Conservation (phyloP, 1,140 invertebrate species). For the Ceratina australensis region DNA sequence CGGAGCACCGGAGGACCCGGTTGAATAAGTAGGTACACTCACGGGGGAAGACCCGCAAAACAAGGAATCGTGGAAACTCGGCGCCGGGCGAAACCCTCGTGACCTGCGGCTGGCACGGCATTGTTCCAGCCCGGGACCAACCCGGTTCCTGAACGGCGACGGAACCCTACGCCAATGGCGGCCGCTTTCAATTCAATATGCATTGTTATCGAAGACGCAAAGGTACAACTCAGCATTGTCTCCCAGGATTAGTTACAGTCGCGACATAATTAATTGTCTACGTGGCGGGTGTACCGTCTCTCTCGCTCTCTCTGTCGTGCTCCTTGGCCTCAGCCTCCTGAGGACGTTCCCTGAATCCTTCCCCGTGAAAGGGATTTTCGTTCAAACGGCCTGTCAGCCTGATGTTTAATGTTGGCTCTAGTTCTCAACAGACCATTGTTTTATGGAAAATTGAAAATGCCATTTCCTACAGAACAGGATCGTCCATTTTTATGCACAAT, state of each 20-base stretch:
- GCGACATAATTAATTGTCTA: slow-evolving; percentile 74
- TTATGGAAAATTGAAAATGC: too few relatives aligned
- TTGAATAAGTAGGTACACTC: slow-evolving; percentile 33
- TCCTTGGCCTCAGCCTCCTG: neutral
- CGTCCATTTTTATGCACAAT: too few relatives aligned
- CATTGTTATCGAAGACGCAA: slow-evolving; percentile 73
- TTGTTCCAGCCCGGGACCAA: slow-evolving; percentile 58
- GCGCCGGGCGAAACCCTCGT: slow-evolving; percentile 50
- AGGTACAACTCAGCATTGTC: slow-evolving; percentile 67
- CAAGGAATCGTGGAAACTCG: slow-evolving; percentile 62
- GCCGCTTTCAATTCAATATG: slow-evolving; percentile 71
- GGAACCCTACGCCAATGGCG: slow-evolving; percentile 28
- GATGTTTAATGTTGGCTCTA: too few relatives aligned
- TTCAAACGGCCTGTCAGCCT: neutral
- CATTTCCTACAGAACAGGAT: too few relatives aligned
- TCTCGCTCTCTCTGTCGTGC: slow-evolving; percentile 8
- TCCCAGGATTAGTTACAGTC: slow-evolving; percentile 70
- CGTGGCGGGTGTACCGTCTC: neutral
- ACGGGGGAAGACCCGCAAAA: slow-evolving; percentile 51
- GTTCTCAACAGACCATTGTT: too few relatives aligned
- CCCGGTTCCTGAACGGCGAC: slow-evolving; percentile 43
- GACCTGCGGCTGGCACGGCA: slow-evolving; percentile 64
- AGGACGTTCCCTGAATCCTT: neutral
- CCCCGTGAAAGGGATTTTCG: neutral
- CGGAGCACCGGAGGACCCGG: slow-evolving; percentile 38